These are phyloP conservation scores for Coryphaenoides rupestris DNA, from an alignment of 2,113 vertebrate genomes.

Conservation along the genomic window DNA sequence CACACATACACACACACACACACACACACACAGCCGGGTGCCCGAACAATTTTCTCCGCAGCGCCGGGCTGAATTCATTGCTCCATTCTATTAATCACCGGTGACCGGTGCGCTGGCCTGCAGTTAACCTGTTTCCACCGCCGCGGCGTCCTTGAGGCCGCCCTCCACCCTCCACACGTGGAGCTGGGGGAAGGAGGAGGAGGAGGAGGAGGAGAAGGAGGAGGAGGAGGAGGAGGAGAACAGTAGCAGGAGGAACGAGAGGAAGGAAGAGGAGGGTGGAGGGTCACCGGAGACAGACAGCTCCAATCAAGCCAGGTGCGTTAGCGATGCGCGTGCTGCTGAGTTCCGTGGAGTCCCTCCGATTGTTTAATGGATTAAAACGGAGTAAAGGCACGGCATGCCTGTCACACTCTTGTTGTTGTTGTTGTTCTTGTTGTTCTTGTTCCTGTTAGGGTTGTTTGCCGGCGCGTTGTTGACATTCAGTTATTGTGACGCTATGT, in stretches of 20 bases:
- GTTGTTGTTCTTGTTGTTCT: too few species aligned
- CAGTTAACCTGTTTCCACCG: conserved; percentile 20
- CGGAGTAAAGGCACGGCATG: too few species aligned
- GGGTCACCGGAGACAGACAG: too few species aligned
- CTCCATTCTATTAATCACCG: conserved; percentile 40
- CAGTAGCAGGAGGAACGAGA: background rate
- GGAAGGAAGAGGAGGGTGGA: background rate
- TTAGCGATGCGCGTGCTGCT: too few species aligned
- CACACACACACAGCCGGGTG: background rate
- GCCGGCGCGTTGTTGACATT: too few species aligned
- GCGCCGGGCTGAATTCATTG: conserved; percentile 29
- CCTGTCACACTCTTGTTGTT: too few species aligned
- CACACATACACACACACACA: too few species aligned
- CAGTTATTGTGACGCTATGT: too few species aligned
- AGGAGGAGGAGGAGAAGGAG: background rate
- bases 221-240: background rate
- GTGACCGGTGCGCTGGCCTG: conserved; percentile 21
- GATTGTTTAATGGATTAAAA: too few species aligned
- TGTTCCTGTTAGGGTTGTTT: too few species aligned
- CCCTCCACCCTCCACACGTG: background rate
- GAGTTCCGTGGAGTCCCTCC: too few species aligned
- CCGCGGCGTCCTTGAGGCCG: conserved; percentile 18
- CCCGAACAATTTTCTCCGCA: conserved; percentile 29
- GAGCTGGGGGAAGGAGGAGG: background rate
- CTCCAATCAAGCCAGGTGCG: too few species aligned